Percentiles rank a stretch among this genome's conserved stretches.
Conservation (phyloP, 2,888 invertebrate species). For the Thereva nobilitata region DNA sequence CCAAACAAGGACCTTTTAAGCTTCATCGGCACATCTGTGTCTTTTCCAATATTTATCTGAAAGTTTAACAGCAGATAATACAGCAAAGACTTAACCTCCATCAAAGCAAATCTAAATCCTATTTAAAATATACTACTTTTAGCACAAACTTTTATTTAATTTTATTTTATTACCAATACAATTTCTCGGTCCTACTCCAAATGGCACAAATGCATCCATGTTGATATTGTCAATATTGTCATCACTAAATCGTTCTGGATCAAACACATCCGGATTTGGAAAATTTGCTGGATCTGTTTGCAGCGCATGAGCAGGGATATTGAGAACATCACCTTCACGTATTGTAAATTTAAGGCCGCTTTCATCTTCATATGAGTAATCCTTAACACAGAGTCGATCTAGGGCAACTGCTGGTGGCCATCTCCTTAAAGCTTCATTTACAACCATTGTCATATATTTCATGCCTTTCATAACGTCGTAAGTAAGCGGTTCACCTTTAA, state of each 20-base stretch:
- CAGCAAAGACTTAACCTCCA: constrained; percentile 53
- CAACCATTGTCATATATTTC: constrained; percentile 64
- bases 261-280: constrained; percentile 63
- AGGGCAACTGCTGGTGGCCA: constrained; percentile 60
- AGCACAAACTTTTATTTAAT: not conserved
- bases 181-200: constrained; percentile 65
- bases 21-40: constrained; percentile 49
- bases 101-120: constrained; percentile 55
- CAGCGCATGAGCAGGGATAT: constrained; percentile 57
- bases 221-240: constrained; percentile 60
- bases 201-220: constrained; percentile 61
- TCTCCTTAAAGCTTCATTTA: constrained; percentile 61
- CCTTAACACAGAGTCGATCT: constrained; percentile 62
- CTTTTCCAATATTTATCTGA: constrained; percentile 47
- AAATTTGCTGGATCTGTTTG: constrained; percentile 62
- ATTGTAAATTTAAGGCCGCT: constrained; percentile 49
- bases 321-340: constrained; percentile 48
- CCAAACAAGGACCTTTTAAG: constrained; percentile 47
- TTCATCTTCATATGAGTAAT: constrained; percentile 56
- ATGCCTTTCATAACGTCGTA: constrained; percentile 63
- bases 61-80: constrained; percentile 52
- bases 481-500: constrained; percentile 59
- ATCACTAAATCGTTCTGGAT: constrained; percentile 64
- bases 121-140: not conserved
- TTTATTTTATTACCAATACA: constrained; percentile 61